These are phyloP conservation scores for Oreohelix idahoensis DNA, from an alignment of 1,140 invertebrate genomes.

Conservation along the genomic window DNA sequence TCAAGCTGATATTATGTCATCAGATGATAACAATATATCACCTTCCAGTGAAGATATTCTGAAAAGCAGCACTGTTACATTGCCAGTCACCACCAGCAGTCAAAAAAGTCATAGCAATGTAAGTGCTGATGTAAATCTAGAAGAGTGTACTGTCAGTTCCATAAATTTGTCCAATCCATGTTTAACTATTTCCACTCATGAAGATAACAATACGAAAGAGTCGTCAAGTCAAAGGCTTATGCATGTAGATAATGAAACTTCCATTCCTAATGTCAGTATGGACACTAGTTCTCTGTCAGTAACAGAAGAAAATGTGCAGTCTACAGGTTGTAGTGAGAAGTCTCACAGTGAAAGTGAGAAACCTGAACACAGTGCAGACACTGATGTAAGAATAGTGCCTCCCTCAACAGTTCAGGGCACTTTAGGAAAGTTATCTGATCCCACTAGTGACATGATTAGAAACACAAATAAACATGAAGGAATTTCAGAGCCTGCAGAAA, in stretches of 20 bases:
- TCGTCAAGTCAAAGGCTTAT: not conserved
- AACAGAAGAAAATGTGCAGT: not conserved
- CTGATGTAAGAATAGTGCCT: not conserved
- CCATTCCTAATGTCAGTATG: not conserved
- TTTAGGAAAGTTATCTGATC: not conserved
- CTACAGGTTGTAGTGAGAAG: not conserved
- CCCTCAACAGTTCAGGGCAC: not conserved
- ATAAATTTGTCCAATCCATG: not conserved
- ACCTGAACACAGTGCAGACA: not conserved
- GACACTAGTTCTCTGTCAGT: not conserved
- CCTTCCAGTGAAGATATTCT: not conserved
- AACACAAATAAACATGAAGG: not conserved
- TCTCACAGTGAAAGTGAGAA: not conserved
- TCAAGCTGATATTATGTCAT: not conserved
- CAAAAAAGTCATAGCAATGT: not conserved
- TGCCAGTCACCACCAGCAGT: too few relatives aligned
- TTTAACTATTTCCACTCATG: not conserved
- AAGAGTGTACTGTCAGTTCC: not conserved
- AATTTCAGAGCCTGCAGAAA: not conserved
- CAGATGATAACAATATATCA: not conserved
- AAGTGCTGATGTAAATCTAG: not conserved
- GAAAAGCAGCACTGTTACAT: not conserved
- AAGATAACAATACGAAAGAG: not conserved
- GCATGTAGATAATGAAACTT: not conserved
- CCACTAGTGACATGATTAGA: not conserved